Base-by-base conservation (phyloP, 30 jellyfish, hydroid and myxozoan genomes). In the Chironex yamaguchii region DNA sequence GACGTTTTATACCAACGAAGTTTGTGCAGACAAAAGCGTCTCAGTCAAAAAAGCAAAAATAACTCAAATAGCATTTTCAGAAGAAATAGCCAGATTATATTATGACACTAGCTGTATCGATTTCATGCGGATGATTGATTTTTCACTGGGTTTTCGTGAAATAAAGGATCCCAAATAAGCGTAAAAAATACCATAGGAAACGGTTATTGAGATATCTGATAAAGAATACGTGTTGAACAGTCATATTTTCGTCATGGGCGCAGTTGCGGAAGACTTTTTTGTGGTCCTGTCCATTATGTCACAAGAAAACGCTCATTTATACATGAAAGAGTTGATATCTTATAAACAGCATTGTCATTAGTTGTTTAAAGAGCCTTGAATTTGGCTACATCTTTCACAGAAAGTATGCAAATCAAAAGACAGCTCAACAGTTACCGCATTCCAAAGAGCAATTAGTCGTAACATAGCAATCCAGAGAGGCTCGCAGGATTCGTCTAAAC, bases 121-220 rank as follows among this genome's bases (percentile, higher is more conserved):
- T 63, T 63, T 63, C 76, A 20, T n/a, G 76, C 52, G 4, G 76
- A 63, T 3, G 76, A 49, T 63, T 24, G 35, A 63, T 42, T 49
- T 63, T 63, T 63, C n/a, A 63, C 49, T 63, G 28, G 14, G 76
- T 63, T 63, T 63, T 21, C 76, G 51, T 63, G 76, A 63, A 63
- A 49, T 63, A 49, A 49, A 49, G 76, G 76, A 2, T 63, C 53
- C 52, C 31, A 63, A 63, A 20, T 63, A 42, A 63, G 35, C 76
- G 52, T 49, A 21, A 53, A 63, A 63, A 63, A 63, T 63, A 20
- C 76, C 0, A 42, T 63, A 63, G 31, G 53, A 63, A 63, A 26
- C 76, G 31, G 76, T 9, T 63, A 4, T 63, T 63, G 76, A 63
- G 31, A 2, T 4, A 26, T 63, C 76, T 2, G 76, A 20, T 63